Evolutionary conservation across 2,113 vertebrate species (phyloP).

Genomic region (Oryzias melastigma): DNA sequence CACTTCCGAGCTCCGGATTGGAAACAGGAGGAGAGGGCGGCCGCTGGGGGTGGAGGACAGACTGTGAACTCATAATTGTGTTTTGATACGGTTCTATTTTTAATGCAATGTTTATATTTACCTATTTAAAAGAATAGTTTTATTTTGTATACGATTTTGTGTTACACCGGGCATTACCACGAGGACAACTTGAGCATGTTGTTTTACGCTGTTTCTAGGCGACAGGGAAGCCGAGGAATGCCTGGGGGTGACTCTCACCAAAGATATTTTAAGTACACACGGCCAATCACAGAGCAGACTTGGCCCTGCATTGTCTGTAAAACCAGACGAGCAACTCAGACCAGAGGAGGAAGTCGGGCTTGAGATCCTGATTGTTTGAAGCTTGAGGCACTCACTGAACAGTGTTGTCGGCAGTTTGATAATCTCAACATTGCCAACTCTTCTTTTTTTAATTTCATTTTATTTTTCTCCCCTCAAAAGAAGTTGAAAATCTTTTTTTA

Average conservation of each 20-base stretch:
- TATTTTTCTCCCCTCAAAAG: no score
- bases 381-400: neutral
- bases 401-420: no score
- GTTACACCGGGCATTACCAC: conserved; percentile 72
- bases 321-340: conserved; percentile 21
- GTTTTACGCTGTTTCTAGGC: conserved; percentile 56
- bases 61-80: conserved; percentile 84
- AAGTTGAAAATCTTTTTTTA: no score
- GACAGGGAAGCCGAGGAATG: conserved; percentile 54
- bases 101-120: conserved; percentile 95
- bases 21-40: neutral
- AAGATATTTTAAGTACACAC: conserved; percentile 71
- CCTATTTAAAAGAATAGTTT: conserved; percentile 99
- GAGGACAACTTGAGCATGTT: conserved; percentile 58
- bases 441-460: neutral
- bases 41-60: conserved; percentile 46
- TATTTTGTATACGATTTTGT: conserved; percentile 98
- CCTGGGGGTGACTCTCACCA: conserved; percentile 68
- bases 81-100: conserved; percentile 99
- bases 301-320: conserved; percentile 21
- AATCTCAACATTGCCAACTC: no score
- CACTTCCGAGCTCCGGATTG: conserved; percentile 34
- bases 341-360: conserved; percentile 18
- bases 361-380: conserved; percentile 30
- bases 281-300: conserved; percentile 42